Percentiles rank a stretch among this genome's conserved stretches.
Conservation (phyloP, 2,888 invertebrate genomes). For the Odontomyia ornata region DNA sequence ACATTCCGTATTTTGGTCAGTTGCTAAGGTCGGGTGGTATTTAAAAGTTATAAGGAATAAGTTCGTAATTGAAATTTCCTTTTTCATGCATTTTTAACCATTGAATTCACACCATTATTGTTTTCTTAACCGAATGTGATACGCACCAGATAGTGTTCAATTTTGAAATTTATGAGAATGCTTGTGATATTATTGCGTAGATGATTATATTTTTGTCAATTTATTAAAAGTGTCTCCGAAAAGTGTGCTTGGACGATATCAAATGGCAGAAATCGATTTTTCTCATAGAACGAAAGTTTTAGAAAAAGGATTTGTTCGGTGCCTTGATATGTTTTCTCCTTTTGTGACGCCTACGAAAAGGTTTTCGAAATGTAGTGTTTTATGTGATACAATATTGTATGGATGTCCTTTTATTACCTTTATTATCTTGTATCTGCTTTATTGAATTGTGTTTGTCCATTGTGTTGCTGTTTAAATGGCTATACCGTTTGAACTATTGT, state of each 20-base stretch:
- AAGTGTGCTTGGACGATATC: constrained; percentile 5
- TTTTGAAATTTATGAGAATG: background rate
- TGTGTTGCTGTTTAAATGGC: constrained; percentile 1
- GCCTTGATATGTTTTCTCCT: constrained; percentile 9
- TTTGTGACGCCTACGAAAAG: constrained; percentile 1
- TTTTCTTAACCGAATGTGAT: background rate
- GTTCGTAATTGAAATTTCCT: constrained; percentile 12
- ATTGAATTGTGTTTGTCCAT: background rate
- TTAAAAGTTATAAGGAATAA: background rate
- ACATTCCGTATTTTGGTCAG: constrained; percentile 25
- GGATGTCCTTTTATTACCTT: background rate
- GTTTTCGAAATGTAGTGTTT: background rate
- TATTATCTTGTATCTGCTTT: background rate
- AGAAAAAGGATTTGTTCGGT: constrained; percentile 18
- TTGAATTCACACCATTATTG: background rate
- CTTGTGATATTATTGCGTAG: background rate
- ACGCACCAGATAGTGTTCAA: background rate
- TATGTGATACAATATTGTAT: background rate
- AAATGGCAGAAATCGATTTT: constrained; percentile 29
- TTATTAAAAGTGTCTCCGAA: constrained; percentile 20
- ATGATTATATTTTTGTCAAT: background rate
- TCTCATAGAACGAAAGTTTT: background rate
- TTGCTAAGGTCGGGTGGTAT: constrained; percentile 22
- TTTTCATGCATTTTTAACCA: background rate
- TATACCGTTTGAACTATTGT: background rate